These are phyloP conservation scores for Hanleya hanleyi DNA, from an alignment of 2,888 invertebrate genomes.

Conservation along the genomic window DNA sequence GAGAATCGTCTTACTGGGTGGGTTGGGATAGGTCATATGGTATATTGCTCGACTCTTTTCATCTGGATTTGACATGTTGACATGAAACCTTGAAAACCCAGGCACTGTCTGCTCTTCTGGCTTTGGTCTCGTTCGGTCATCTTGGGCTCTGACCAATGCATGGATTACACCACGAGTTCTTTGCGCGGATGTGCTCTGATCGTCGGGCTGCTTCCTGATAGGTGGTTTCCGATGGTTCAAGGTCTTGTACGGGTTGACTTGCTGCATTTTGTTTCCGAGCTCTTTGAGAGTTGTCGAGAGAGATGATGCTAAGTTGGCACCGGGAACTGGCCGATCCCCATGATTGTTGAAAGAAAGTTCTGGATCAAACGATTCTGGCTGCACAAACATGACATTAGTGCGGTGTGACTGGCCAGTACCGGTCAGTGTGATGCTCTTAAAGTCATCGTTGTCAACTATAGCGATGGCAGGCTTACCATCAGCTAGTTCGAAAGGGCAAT, in stretches of 20 bases:
- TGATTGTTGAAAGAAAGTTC: not conserved
- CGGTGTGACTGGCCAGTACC: too few relatives aligned
- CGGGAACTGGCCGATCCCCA: not conserved
- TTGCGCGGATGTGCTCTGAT: not conserved
- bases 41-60: slow-evolving; percentile 7
- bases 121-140: not conserved
- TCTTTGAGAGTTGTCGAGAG: too few relatives aligned
- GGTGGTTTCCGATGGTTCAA: not conserved
- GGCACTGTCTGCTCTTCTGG: not conserved
- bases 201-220: not conserved
- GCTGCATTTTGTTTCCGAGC: too few relatives aligned
- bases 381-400: not conserved
- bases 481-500: slow-evolving; percentile 17
- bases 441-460: slow-evolving; percentile 25
- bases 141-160: not conserved
- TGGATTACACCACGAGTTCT: not conserved
- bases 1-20: not conserved
- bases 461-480: slow-evolving; percentile 22
- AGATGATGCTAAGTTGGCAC: not conserved
- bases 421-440: slow-evolving; percentile 18
- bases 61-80: not conserved
- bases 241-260: too few relatives aligned
- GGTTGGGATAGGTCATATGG: slow-evolving; percentile 13
- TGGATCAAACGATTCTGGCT: not conserved
- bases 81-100: not conserved